Evolutionary conservation across 1,140 invertebrate genomes (phyloP).

Genomic region (Pinna nobilis): DNA sequence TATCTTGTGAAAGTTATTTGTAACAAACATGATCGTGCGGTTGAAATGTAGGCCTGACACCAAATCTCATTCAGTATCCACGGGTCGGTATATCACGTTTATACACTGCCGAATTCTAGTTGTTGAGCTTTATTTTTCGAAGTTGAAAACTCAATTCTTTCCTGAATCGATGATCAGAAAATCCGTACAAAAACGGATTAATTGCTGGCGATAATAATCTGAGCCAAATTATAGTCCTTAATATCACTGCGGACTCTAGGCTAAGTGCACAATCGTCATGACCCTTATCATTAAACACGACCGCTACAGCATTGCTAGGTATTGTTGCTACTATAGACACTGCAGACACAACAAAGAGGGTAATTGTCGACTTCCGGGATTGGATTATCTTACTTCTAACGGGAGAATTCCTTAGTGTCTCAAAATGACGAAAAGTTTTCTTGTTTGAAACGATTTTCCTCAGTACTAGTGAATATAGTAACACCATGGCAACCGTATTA

Average conservation of each 20-base stretch:
- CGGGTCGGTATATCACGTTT: too few species aligned
- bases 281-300: neutral
- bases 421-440: neutral
- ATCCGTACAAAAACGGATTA: slow-evolving; percentile 1
- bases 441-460: neutral
- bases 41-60: too few species aligned
- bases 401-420: neutral
- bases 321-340: neutral
- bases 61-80: too few species aligned
- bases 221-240: neutral
- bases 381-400: neutral
- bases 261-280: neutral
- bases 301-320: neutral
- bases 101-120: too few species aligned
- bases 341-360: neutral
- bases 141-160: neutral
- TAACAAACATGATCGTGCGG: too few species aligned
- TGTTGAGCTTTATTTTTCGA: too few species aligned
- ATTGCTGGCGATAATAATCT: neutral
- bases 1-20: too few species aligned
- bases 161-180: slow-evolving; percentile 5
- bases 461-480: neutral
- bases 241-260: neutral
- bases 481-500: neutral
- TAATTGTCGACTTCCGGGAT: neutral